phyloP scores from a whole-genome alignment of 2,113 vertebrate species.

The human region GRCh38 chr1:41723001-41723500 shows the following conservation, averaged over 20 bases:
- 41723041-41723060: not conserved
- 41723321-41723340: not conserved
- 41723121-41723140: not conserved
- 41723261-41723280: not conserved
- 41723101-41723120: not conserved
- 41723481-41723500: not conserved
- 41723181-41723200: not conserved
- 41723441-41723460: conserved; percentile 36
- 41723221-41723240: not conserved
- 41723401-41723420: not conserved
- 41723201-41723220: not conserved
- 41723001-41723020: not conserved
- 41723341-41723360: not conserved
- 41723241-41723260: not conserved
- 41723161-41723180: not conserved
- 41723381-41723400: not conserved
- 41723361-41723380: not conserved
- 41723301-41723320: not conserved
- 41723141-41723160: rapidly evolving
- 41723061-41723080: not conserved
- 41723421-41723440: not conserved
- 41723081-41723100: not conserved
- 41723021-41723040: not conserved
- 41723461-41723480: not conserved
- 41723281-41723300: not conserved